These are phyloP conservation scores for Cyprinella venusta DNA, from an alignment of 2,797 vertebrate species.

Conservation along the genomic window DNA sequence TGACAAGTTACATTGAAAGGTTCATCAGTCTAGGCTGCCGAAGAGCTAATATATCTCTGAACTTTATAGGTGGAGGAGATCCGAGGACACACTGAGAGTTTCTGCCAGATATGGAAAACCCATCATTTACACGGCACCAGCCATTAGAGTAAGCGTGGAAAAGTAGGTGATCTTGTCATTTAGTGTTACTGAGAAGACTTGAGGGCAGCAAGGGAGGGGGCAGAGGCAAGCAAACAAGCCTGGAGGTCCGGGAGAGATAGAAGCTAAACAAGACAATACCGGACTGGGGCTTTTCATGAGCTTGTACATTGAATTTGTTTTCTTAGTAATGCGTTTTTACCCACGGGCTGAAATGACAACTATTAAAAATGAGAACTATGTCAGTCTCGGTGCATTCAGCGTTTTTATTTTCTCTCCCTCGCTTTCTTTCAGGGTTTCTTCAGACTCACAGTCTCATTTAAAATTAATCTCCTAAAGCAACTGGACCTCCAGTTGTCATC, in stretches of 20 bases:
- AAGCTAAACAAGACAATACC: constrained; percentile 44
- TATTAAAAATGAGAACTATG: constrained; percentile 57
- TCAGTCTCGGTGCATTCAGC: constrained; percentile 41
- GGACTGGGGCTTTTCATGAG: constrained; percentile 38
- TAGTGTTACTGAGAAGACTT: constrained; percentile 45
- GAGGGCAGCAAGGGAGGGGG: constrained; percentile 29
- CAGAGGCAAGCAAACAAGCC: constrained; percentile 26
- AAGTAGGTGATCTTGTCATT: constrained; percentile 50
- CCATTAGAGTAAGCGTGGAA: constrained; percentile 43
- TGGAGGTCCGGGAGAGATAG: constrained; percentile 26
- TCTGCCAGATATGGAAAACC: constrained; percentile 37
- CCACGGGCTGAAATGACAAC: constrained; percentile 53
- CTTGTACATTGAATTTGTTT: constrained; percentile 50
- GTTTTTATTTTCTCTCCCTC: background rate
- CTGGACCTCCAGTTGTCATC: constrained; percentile 74
- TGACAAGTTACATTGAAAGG: constrained; percentile 37
- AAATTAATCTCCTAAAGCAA: constrained; percentile 69
- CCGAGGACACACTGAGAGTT: constrained; percentile 1
- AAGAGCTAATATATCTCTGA: constrained; percentile 32
- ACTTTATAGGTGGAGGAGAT: constrained; percentile 6
- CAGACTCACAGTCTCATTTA: constrained; percentile 62
- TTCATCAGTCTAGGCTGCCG: constrained; percentile 46
- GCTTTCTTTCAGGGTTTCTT: constrained; percentile 48
- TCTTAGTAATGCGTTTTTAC: constrained; percentile 44
- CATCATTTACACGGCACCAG: constrained; percentile 50